phyloP scores from a whole-genome alignment of 2,888 invertebrate genomes.

The Hypomecis atomaria region DNA sequence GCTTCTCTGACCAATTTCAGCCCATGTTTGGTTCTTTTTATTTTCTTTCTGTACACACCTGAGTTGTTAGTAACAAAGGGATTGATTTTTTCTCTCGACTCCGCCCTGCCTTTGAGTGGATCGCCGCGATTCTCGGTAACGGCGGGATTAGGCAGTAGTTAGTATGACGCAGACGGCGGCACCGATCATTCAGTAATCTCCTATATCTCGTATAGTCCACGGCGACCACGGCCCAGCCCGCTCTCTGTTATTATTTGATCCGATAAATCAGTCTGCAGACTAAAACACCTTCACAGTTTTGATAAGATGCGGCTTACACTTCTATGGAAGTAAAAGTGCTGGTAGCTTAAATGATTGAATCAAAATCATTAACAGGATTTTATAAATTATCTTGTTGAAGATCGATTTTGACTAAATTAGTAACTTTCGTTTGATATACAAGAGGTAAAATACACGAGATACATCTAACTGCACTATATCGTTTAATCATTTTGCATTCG shows the following conservation, averaged over 20 bases:
- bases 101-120: constrained; percentile 67
- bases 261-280: background rate
- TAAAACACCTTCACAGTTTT: background rate
- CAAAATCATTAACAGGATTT: too few species aligned
- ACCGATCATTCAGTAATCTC: constrained; percentile 65
- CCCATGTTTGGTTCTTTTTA: constrained; percentile 65
- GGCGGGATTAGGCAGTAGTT: constrained; percentile 61
- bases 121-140: constrained; percentile 75
- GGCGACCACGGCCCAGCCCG: background rate
- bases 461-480: background rate
- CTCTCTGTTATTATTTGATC: constrained; percentile 2
- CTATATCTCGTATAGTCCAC: constrained; percentile 48
- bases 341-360: too few species aligned
- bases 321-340: too few species aligned
- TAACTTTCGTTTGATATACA: too few species aligned
- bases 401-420: too few species aligned
- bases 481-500: background rate
- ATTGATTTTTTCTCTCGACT: constrained; percentile 74
- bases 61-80: constrained; percentile 82
- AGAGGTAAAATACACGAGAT: too few species aligned
- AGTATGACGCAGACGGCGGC: constrained; percentile 1
- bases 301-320: too few species aligned
- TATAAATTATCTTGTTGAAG: too few species aligned
- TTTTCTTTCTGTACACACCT: constrained; percentile 80
- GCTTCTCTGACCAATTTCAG: constrained; percentile 66